phyloP scores from a whole-genome alignment of 2,797 vertebrate genomes.

The Hydrophis major region DNA sequence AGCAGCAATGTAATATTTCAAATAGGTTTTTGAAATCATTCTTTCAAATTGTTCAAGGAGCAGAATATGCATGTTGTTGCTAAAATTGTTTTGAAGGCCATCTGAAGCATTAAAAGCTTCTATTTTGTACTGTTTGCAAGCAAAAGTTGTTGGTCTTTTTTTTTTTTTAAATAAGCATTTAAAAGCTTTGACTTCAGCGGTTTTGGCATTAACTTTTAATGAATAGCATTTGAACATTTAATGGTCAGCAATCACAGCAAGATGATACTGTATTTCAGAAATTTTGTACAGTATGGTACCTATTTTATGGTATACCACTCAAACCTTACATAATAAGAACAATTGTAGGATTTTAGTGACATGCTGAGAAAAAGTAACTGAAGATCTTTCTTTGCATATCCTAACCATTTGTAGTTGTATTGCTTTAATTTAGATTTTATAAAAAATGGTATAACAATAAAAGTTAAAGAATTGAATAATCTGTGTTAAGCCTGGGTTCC shows the following conservation, averaged over 20 bases:
- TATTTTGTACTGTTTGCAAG: neutral
- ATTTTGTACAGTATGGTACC: neutral
- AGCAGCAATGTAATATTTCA: constrained; percentile 60
- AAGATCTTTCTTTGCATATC: neutral
- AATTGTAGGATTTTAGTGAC: neutral
- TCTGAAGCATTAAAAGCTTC: neutral
- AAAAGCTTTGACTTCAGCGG: neutral
- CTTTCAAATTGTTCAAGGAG: constrained; percentile 30
- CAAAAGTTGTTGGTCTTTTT: neutral
- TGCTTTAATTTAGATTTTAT: neutral
- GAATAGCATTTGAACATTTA: neutral
- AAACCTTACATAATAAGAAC: neutral
- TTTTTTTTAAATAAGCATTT: neutral
- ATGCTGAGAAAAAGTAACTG: neutral
- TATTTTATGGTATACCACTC: neutral
- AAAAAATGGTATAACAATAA: neutral
- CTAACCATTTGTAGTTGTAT: neutral
- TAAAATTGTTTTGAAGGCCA: neutral
- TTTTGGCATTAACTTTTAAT: neutral
- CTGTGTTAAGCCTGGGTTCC: neutral
- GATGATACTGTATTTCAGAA: neutral
- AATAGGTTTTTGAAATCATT: neutral
- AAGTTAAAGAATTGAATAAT: neutral
- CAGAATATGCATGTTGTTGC: neutral
- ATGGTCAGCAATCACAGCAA: neutral